Conservation (phyloP, 1,140 invertebrate genomes). For the Drosophila pectinifera region DNA sequence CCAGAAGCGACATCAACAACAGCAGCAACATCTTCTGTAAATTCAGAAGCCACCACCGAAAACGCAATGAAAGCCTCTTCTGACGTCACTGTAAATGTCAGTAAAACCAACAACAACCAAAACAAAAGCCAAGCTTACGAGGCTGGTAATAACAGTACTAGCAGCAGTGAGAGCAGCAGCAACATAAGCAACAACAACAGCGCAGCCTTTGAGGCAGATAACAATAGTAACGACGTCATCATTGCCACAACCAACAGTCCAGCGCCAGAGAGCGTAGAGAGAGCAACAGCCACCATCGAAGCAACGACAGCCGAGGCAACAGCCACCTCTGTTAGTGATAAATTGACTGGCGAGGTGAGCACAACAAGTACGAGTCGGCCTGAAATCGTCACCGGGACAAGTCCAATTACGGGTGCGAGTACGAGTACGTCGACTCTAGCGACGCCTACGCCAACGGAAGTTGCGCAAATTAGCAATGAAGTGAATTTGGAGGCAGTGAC, state of each 20-base stretch:
- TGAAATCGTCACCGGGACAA: constrained; percentile 4
- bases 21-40: constrained; percentile 10
- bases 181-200: constrained; percentile 22
- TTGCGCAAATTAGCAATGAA: constrained; percentile 80
- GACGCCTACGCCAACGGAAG: constrained; percentile 64
- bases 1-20: neutral
- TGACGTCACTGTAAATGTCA: constrained; percentile 1
- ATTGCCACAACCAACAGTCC: constrained; percentile 39
- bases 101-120: no score
- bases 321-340: constrained; percentile 65
- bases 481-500: constrained; percentile 76
- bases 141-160: neutral
- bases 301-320: constrained; percentile 24
- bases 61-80: constrained; percentile 59
- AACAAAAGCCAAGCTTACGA: constrained; percentile 3
- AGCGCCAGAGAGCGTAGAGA: constrained; percentile 38
- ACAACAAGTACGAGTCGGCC: constrained; percentile 36
- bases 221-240: constrained; percentile 40
- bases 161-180: no score
- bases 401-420: constrained; percentile 27
- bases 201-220: constrained; percentile 34
- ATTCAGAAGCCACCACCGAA: constrained; percentile 48
- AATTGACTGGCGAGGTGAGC: constrained; percentile 68
- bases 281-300: constrained; percentile 32
- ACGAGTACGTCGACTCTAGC: constrained; percentile 31